Evolutionary conservation across 2,888 invertebrate species (phyloP).

Genomic region (Drosophila colorata): DNA sequence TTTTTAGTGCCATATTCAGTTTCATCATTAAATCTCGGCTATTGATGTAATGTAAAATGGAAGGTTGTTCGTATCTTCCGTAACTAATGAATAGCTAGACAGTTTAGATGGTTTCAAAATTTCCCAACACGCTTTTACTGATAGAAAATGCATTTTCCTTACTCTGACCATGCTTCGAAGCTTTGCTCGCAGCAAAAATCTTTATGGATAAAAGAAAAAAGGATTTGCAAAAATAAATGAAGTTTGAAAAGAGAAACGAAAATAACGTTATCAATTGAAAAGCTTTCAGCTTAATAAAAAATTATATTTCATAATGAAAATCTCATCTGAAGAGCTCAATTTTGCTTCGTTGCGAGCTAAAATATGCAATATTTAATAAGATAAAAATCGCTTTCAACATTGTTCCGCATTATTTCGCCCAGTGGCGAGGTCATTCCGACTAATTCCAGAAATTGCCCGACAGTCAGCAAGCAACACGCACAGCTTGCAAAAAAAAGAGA

Average conservation of each 20-base stretch:
- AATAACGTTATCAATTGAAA: no score
- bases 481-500: slow-evolving; percentile 24
- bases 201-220: no score
- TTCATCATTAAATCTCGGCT: slow-evolving; percentile 2
- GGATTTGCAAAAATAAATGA: no score
- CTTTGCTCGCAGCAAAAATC: no score
- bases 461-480: slow-evolving; percentile 27
- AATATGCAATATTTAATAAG: slow-evolving; percentile 51
- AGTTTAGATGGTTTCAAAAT: neutral
- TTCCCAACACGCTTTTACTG: no score
- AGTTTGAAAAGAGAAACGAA: no score
- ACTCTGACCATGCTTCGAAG: no score
- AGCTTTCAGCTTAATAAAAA: neutral
- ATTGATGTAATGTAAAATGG: neutral
- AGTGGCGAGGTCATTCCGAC: slow-evolving; percentile 25
- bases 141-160: no score
- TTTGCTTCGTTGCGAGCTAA: neutral
- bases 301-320: neutral
- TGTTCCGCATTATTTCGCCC: slow-evolving; percentile 55
- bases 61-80: neutral
- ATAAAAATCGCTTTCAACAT: slow-evolving; percentile 61
- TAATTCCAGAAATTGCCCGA: slow-evolving; percentile 36
- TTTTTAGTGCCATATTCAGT: neutral
- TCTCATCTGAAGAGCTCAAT: neutral
- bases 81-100: neutral